Evolutionary conservation across 2,888 invertebrate species (phyloP).

Genomic region (Tortricodes alternella): DNA sequence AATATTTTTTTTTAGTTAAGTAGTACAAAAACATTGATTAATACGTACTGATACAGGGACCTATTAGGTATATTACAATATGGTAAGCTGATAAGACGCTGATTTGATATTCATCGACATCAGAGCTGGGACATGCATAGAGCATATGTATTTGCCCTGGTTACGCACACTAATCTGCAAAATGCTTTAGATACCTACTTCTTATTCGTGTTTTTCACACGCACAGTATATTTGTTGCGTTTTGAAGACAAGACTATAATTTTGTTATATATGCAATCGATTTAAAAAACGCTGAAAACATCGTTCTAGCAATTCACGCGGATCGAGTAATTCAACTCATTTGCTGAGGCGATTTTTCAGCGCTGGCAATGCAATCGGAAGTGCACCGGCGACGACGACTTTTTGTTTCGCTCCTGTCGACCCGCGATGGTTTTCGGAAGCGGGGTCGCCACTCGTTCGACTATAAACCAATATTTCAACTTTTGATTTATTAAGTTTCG

Average conservation of each 20-base stretch:
- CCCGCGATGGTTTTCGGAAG: constrained; percentile 77
- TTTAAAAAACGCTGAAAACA: constrained; percentile 8
- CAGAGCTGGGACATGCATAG: no score
- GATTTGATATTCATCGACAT: no score
- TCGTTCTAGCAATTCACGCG: constrained; percentile 26
- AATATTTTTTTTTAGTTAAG: no score
- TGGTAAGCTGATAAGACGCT: no score
- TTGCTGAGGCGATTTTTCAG: constrained; percentile 72
- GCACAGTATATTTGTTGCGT: no score
- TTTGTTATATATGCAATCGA: not conserved
- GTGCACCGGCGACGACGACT: constrained; percentile 68
- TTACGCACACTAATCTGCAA: no score
- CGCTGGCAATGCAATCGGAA: constrained; percentile 78
- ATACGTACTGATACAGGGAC: no score
- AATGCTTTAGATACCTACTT: no score
- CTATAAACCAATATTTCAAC: constrained; percentile 71
- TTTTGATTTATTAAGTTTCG: constrained; percentile 64
- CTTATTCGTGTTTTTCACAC: no score
- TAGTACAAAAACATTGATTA: no score
- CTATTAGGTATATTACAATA: no score
- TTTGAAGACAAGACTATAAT: not conserved
- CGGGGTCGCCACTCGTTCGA: constrained; percentile 68
- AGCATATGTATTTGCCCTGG: no score
- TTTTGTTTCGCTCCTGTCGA: constrained; percentile 70
- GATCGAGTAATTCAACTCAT: constrained; percentile 41